A percentile compares a stretch with the other conserved stretches of the same genome.
Conservation (phyloP, 2,888 invertebrate genomes). For the Andrena haemorrhoa region DNA sequence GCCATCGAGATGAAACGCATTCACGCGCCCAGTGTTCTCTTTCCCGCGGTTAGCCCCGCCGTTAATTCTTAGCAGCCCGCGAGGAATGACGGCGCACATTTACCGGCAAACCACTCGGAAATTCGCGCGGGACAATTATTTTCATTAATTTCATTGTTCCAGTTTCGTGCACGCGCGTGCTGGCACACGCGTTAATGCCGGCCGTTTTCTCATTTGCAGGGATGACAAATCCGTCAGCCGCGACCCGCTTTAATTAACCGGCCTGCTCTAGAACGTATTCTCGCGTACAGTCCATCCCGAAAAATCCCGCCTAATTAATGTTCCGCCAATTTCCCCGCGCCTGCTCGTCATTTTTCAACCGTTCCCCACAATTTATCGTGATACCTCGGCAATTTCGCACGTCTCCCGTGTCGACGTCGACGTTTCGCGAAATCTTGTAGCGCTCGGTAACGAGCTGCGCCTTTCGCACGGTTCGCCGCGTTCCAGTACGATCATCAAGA, state of each 20-base stretch:
- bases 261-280: background rate
- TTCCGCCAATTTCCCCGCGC: background rate
- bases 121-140: slow-evolving; percentile 25
- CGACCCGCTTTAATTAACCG: slow-evolving; percentile 47
- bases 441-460: background rate
- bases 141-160: slow-evolving; percentile 46
- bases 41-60: slow-evolving; percentile 9
- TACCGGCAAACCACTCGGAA: slow-evolving; percentile 6
- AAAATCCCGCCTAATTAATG: slow-evolving; percentile 49
- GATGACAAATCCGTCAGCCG: slow-evolving; percentile 40
- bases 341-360: background rate
- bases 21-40: slow-evolving; percentile 13
- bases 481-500: slow-evolving; percentile 3
- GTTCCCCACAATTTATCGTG: background rate
- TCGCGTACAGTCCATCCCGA: background rate
- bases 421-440: background rate
- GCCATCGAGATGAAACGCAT: background rate
- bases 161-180: background rate
- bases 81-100: slow-evolving; percentile 10
- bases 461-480: slow-evolving; percentile 11
- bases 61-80: slow-evolving; percentile 29
- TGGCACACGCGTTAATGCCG: slow-evolving; percentile 7
- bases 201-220: slow-evolving; percentile 29
- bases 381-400: background rate
- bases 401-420: background rate